Conservation (phyloP, 2,797 vertebrate genomes). For the Karalla daura region DNA sequence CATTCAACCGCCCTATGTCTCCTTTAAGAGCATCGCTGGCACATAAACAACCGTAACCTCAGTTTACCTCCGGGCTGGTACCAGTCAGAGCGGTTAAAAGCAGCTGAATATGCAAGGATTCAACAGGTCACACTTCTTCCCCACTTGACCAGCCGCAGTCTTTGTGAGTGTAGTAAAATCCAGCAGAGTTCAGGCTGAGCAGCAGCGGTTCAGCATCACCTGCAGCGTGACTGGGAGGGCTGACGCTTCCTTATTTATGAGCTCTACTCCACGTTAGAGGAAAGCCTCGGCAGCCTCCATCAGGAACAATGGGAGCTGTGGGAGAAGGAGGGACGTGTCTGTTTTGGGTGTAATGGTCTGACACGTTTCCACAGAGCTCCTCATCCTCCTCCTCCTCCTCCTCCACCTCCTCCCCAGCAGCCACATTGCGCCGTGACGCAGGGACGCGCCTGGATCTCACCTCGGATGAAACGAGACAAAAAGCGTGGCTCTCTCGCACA, state of each 20-base stretch:
- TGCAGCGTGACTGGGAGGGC: background rate
- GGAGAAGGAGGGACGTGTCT: conserved; percentile 18
- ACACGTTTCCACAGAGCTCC: conserved; percentile 61
- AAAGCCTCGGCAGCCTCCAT: background rate
- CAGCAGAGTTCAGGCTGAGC: conserved; percentile 28
- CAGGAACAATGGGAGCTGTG: conserved; percentile 51
- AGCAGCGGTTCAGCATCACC: conserved; percentile 8
- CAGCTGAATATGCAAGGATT: conserved; percentile 27
- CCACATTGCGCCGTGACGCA: background rate
- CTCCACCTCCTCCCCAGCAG: conserved; percentile 8
- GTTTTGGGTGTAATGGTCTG: conserved; percentile 52
- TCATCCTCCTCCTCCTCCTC: conserved; percentile 25
- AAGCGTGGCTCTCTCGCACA: background rate
- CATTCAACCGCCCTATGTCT: too few species aligned
- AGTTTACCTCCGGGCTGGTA: conserved; percentile 4
- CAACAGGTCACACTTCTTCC: conserved; percentile 65
- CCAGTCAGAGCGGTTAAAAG: background rate
- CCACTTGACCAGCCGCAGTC: conserved; percentile 33
- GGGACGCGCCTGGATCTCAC: background rate
- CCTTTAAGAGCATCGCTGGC: background rate
- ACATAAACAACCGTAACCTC: conserved; percentile 2
- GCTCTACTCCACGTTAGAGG: background rate
- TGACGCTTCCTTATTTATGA: background rate
- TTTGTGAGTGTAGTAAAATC: conserved; percentile 28
- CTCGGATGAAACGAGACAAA: background rate